Evolutionary conservation across 2,888 invertebrate species (phyloP).

Genomic region (Conus canariensis): DNA sequence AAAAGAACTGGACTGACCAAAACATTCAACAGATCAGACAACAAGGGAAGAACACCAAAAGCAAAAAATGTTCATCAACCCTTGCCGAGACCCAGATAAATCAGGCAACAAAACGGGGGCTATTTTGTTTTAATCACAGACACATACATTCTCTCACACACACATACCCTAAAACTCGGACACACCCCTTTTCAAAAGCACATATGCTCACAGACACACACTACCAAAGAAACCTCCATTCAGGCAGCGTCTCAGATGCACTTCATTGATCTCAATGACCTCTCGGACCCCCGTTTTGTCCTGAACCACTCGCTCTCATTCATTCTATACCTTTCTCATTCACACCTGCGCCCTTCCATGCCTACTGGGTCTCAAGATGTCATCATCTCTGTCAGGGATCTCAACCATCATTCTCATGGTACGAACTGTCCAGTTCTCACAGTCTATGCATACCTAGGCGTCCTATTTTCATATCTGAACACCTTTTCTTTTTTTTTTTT

Average conservation of each 20-base stretch:
- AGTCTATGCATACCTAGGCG: no score
- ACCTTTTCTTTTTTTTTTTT: no score
- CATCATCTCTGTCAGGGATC: conserved; percentile 51
- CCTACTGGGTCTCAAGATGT: conserved; percentile 48
- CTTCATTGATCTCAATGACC: conserved; percentile 54
- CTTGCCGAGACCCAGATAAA: conserved; percentile 29
- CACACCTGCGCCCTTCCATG: conserved; percentile 40
- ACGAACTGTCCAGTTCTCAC: no score
- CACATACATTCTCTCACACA: conserved; percentile 16
- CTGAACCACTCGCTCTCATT: conserved; percentile 22
- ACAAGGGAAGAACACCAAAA: conserved; percentile 29
- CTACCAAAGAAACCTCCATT: background rate
- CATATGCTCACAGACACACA: background rate
- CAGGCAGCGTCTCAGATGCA: conserved; percentile 61
- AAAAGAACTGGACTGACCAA: background rate
- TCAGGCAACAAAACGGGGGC: conserved; percentile 33
- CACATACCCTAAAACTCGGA: background rate
- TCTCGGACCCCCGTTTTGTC: conserved; percentile 49
- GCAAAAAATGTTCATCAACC: conserved; percentile 27
- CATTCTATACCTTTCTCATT: conserved; percentile 23
- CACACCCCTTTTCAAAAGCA: background rate
- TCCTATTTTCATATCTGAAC: no score
- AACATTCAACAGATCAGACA: conserved; percentile 23
- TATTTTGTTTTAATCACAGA: conserved; percentile 61
- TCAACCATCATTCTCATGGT: no score